Evolutionary conservation across 2,113 vertebrate genomes (phyloP).

Genomic region (Lagopus leucura): DNA sequence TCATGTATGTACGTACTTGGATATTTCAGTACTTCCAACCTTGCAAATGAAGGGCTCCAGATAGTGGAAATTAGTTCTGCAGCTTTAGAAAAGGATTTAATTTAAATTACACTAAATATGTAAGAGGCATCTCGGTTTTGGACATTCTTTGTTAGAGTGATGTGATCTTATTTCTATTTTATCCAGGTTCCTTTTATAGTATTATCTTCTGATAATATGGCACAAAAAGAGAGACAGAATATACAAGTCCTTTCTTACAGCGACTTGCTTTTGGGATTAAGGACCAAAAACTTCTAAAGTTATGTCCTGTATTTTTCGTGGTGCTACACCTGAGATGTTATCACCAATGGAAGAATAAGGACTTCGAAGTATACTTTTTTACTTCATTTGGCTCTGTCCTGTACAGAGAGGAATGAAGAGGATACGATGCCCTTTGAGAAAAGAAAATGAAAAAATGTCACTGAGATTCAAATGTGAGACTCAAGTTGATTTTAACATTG

Average conservation of each 20-base stretch:
- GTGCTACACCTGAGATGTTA: background rate
- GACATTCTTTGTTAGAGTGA: background rate
- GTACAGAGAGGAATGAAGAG: conserved; percentile 2
- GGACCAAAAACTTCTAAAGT: conserved; percentile 27
- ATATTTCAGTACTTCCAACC: background rate
- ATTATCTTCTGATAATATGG: background rate
- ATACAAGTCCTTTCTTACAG: background rate
- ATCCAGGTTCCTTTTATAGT: background rate
- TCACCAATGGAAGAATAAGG: background rate
- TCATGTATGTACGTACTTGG: background rate
- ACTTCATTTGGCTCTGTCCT: background rate
- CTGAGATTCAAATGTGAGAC: background rate
- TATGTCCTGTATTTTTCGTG: conserved; percentile 28
- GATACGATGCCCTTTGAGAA: background rate
- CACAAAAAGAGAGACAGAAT: background rate
- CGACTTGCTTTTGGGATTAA: background rate
- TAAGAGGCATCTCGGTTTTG: background rate
- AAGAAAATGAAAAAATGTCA: background rate
- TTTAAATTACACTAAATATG: background rate
- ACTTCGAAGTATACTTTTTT: background rate
- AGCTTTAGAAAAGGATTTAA: background rate
- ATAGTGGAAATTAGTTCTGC: background rate
- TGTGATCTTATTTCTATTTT: background rate
- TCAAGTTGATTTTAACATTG: background rate
- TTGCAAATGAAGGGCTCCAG: background rate